Base-by-base conservation (phyloP, 2,888 invertebrate genomes). In the Pyrrhia umbra region DNA sequence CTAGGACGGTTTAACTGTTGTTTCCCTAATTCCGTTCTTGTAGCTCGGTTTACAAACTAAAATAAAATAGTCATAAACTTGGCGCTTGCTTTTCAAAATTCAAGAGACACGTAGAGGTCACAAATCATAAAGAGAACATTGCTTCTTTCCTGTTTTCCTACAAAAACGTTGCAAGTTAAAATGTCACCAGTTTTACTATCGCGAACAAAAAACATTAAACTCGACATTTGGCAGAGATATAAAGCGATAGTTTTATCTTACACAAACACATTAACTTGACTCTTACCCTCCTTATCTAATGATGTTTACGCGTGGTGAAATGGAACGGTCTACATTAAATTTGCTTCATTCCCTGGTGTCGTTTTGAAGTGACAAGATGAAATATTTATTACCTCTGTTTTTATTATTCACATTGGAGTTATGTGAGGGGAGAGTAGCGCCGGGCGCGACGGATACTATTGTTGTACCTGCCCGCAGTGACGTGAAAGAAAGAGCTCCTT, bases 281-380 rank as follows among this genome's bases (percentile, higher is more conserved):
- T 81, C 77, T 84, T 80, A 73, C 67, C 77, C 80, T 66, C 66
- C 70, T 85, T 86, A 85, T 85, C 82, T 80, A 75, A 78, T 58
- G 64, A 76, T 79, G 69, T 82, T 83, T 79, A 76, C 64, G 56
- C 65, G 60, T 68, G 50, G 64, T 79, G 70, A 75, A 78, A 75
- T 64, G 47, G 61, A 75, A 73, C 34, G 50, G 59, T 57, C 56
- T 6, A 52, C 58, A 70, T 68, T 66, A 60, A 73, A 75, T 68
- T 71, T 57, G 23, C 43, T 76, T 77, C 86, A 85, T 78, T 86
- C 73, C 43, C 63, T 58, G 50, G 63, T 64, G 66, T 65, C 50
- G 27, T 57, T 77, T 72, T 54, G 51, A 18, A 68, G 77, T 63
- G 74, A 50, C 85, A 87, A 81, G 70, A 90, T 90, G 90, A 88